Evolutionary conservation across 1,140 invertebrate species (phyloP).

Genomic region (Acromyrmex charruanus): DNA sequence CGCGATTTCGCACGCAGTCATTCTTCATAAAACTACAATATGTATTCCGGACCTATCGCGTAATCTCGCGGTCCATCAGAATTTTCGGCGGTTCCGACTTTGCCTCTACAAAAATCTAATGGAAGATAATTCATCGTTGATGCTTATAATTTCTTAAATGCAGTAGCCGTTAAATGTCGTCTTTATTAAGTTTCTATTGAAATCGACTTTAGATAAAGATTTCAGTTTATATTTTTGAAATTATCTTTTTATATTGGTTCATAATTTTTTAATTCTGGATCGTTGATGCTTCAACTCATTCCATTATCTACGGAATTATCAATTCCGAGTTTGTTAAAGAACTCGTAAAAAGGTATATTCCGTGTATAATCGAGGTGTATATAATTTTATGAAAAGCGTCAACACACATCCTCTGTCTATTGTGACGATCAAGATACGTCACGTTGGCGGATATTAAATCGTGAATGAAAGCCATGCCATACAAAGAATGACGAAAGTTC

Average conservation of each 20-base stretch:
- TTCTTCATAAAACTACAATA: not conserved
- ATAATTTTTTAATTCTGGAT: not conserved
- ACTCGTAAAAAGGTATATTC: not conserved
- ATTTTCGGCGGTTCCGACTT: not conserved
- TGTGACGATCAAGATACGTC: not conserved
- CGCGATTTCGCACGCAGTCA: not conserved
- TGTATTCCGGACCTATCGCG: not conserved
- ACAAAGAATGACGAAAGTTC: constrained; percentile 32
- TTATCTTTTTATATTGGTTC: not conserved
- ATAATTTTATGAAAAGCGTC: constrained; percentile 6
- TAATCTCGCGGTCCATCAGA: not conserved
- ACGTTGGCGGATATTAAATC: constrained; percentile 3
- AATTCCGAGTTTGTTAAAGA: not conserved
- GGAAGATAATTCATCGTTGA: not conserved
- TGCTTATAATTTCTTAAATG: not conserved
- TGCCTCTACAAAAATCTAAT: not conserved
- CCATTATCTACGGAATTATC: not conserved
- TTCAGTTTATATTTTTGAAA: not conserved
- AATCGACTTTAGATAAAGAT: not conserved
- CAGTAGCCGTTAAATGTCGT: not conserved
- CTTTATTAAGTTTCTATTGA: not conserved
- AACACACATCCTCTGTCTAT: not conserved
- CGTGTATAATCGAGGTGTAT: not conserved
- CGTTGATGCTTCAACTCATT: not conserved
- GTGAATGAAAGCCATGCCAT: constrained; percentile 15